Percentiles rank a stretch among this genome's conserved stretches.
Evolutionary conservation across 2,797 vertebrate genomes (phyloP).

Genomic region (Mormyrops attenuatus): DNA sequence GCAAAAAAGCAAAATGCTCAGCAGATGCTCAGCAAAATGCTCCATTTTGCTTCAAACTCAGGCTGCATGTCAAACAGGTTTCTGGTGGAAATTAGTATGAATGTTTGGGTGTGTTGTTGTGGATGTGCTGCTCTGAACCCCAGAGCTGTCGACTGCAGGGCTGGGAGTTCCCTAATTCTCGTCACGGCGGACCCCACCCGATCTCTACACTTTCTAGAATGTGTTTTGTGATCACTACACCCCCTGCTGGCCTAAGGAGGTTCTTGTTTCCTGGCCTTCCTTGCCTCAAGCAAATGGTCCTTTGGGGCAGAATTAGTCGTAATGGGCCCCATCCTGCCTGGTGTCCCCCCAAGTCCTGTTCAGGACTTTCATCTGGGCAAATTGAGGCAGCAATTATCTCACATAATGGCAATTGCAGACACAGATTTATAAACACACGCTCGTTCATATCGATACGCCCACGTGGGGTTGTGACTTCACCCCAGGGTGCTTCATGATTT

Average conservation of each 20-base stretch:
- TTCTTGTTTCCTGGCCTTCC: background rate
- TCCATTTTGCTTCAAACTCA: background rate
- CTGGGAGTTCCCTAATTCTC: background rate
- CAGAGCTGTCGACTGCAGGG: background rate
- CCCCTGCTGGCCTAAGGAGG: background rate
- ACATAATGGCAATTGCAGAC: background rate
- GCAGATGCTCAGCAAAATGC: no score
- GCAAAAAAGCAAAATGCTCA: background rate
- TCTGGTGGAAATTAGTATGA: background rate
- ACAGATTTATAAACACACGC: background rate
- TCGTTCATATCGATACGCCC: background rate
- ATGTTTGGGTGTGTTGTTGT: background rate
- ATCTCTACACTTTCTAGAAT: background rate
- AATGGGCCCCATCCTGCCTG: background rate
- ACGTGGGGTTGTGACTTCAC: background rate
- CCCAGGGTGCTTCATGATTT: background rate
- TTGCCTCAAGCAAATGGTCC: background rate
- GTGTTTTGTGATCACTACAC: background rate
- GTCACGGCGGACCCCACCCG: background rate
- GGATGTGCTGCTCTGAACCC: background rate
- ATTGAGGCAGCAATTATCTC: background rate
- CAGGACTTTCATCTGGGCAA: constrained; percentile 7
- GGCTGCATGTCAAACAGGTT: background rate
- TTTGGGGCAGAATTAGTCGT: background rate
- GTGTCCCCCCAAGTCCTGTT: background rate